These are phyloP conservation scores for Sesia apiformis DNA, from an alignment of 2,888 invertebrate genomes.

Conservation along the genomic window DNA sequence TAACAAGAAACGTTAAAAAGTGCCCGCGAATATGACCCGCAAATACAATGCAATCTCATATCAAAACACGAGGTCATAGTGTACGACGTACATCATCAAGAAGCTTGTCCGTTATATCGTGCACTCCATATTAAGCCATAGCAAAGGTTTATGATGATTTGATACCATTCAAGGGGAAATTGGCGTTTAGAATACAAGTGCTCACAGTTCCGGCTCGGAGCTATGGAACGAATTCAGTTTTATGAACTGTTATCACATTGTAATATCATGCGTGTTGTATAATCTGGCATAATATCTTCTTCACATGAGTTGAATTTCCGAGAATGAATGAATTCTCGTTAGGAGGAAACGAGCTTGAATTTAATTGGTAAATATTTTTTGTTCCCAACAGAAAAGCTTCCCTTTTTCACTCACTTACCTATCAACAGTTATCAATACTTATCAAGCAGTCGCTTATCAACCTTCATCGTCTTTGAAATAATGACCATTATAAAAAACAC, in stretches of 20 bases:
- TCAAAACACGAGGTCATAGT: conserved; percentile 37
- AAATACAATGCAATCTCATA: conserved; percentile 21
- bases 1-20: background rate
- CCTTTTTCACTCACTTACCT: no score
- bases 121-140: conserved; percentile 53
- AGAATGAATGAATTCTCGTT: no score
- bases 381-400: no score
- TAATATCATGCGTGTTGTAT: background rate
- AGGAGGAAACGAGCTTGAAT: no score
- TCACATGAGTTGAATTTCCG: no score
- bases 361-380: no score
- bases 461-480: no score
- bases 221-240: conserved; percentile 13
- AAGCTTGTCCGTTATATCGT: conserved; percentile 46
- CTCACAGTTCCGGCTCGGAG: conserved; percentile 11
- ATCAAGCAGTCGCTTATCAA: no score
- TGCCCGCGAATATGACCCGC: background rate
- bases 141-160: conserved; percentile 66
- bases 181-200: conserved; percentile 50
- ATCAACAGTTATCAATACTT: no score
- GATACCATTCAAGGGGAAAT: conserved; percentile 66
- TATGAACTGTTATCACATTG: background rate
- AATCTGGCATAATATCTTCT: background rate
- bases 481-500: no score
- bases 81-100: conserved; percentile 36